phyloP scores from a whole-genome alignment of 1,140 invertebrate species.

The Cydia splendana region DNA sequence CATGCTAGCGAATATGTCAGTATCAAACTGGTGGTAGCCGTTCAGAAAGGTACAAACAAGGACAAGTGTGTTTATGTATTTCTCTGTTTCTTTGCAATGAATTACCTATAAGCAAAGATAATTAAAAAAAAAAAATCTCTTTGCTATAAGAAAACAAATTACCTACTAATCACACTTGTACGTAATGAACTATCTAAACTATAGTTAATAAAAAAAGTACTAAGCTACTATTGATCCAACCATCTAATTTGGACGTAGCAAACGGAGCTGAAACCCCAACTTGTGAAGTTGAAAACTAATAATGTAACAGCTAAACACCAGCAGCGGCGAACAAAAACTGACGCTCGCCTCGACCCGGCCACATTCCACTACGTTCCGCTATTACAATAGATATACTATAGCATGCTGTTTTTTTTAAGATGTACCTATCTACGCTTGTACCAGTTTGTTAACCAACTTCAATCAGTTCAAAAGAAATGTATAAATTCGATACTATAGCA shows the following conservation, averaged over 20 bases:
- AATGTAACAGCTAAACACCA: conserved; percentile 62
- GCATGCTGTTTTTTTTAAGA: no score
- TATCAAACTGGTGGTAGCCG: no score
- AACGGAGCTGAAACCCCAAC: conserved; percentile 63
- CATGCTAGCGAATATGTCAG: no score
- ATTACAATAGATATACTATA: neutral
- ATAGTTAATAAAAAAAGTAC: conserved; percentile 41
- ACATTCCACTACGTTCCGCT: conserved; percentile 30
- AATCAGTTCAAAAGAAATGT: no score
- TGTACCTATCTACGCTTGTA: no score
- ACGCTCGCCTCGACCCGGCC: conserved; percentile 34
- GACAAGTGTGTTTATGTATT: neutral
- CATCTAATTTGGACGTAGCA: conserved; percentile 54
- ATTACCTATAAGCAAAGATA: conserved; percentile 32
- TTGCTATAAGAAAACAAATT: conserved; percentile 33
- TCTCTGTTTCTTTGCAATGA: neutral
- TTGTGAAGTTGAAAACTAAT: conserved; percentile 69
- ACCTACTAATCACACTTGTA: no score
- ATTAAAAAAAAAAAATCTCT: no score
- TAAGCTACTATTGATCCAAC: conserved; percentile 50
- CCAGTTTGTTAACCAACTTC: no score
- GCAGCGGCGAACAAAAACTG: conserved; percentile 61
- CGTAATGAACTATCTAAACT: neutral
- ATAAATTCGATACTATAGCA: neutral
- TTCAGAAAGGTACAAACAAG: no score